Base-by-base conservation (phyloP, 2,113 vertebrate species). In the Ceratotherium simum region DNA sequence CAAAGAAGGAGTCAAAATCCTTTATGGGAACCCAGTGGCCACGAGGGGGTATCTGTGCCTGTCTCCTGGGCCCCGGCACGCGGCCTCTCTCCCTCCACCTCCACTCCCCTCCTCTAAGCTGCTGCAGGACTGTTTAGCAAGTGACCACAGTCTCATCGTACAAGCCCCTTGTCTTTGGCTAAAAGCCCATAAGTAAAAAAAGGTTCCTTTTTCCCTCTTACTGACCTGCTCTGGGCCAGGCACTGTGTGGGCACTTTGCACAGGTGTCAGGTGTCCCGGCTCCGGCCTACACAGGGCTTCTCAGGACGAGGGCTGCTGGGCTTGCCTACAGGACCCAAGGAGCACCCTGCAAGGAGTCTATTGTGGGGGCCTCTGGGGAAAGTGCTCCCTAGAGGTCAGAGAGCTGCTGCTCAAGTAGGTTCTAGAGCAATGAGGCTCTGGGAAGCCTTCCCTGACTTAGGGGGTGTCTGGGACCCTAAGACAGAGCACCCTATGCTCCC, bases 231-330 rank as follows among this genome's bases (percentile, higher is more conserved):
- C 10, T 31, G 64, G 33, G 46, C 1, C 69, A 70, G 69, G 54
- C 18, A 0, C 12, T 1, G 33, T 2, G 17, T 14, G 54, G 36
- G 14, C 48, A 4, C 12, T 54, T 21, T 23, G 42, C 5, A 0
- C 11, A 3, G 3, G 1, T 7, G 0, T 27, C 39, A 6, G 6
- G 18, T 7, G 1, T 12, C 25, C 36, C 1, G 0, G 14, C 13
- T 78, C 20, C 1, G 27, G 51, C 17, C 18, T 18, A 12, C 23
- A 2, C 29, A 9, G 48, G 33, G 2, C n/a, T 16, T 10, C 20
- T 17, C 16, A 16, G 64, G 25, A 6, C 0, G 1, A 79, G 39
- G 20, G 11, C 23, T 6, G 25, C 25, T 0, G 0, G 0, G 33
- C 36, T 39, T 51, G 65, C n/a, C 46, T 67, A 8, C 3, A 29